These are phyloP conservation scores for Macrobrachium nipponense DNA, from an alignment of 1,140 invertebrate species.

Conservation along the genomic window DNA sequence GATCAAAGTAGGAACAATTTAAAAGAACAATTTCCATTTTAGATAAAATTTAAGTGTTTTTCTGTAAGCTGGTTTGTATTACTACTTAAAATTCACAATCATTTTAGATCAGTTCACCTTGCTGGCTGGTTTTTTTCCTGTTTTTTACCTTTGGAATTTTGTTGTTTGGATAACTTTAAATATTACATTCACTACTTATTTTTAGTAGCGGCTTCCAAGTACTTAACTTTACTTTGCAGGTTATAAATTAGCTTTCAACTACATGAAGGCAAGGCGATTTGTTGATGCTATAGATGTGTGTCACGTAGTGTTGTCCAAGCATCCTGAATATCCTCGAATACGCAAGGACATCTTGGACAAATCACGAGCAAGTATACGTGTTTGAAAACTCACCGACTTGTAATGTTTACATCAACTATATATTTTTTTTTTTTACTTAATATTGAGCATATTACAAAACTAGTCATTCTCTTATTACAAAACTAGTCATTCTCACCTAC, in stretches of 20 bases:
- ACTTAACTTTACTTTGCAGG: conserved; percentile 73
- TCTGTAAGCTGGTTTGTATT: no score
- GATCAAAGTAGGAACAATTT: background rate
- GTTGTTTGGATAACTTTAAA: no score
- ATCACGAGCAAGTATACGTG: conserved; percentile 70
- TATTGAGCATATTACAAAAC: no score
- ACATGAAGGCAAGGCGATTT: conserved; percentile 90
- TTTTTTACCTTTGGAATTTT: no score
- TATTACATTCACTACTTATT: no score
- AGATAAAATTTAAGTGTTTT: background rate
- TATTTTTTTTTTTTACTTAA: no score
- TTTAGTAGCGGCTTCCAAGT: no score
- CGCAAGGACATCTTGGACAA: conserved; percentile 95
- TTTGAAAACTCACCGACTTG: conserved; percentile 11
- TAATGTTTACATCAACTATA: no score
- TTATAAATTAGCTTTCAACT: conserved; percentile 92
- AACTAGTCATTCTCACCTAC: no score
- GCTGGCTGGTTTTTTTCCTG: background rate
- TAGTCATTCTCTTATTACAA: no score
- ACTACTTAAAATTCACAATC: background rate
- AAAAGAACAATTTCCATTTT: background rate
- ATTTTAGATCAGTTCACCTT: background rate
- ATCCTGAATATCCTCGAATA: conserved; percentile 91
- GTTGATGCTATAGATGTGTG: conserved; percentile 89
- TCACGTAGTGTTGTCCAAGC: conserved; percentile 82